phyloP scores from a whole-genome alignment of 2,113 vertebrate species.

The Salminus brasiliensis region DNA sequence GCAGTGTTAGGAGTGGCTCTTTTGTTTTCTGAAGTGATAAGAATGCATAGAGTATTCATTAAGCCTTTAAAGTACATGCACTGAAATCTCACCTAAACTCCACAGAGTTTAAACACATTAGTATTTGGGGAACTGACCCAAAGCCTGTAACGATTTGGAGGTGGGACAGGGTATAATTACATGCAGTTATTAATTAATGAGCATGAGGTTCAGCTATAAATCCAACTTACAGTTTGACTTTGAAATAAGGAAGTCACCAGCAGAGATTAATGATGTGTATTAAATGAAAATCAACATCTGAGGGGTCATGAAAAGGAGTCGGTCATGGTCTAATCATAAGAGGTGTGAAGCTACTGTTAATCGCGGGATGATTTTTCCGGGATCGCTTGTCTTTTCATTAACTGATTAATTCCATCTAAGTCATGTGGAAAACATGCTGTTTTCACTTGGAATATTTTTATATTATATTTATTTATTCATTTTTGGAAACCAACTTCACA shows the following conservation, averaged over 20 bases:
- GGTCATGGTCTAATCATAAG: slow-evolving; percentile 53
- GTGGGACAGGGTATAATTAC: not conserved
- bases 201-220: slow-evolving; percentile 12
- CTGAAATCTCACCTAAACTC: not conserved
- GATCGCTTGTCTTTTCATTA: slow-evolving; percentile 3
- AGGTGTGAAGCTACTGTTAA: not conserved
- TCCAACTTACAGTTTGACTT: slow-evolving; percentile 9
- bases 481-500: not conserved
- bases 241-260: slow-evolving; percentile 16
- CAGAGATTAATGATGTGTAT: slow-evolving; percentile 51
- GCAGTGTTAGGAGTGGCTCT: not conserved
- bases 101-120: slow-evolving; percentile 11
- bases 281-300: slow-evolving; percentile 37
- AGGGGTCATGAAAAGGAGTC: slow-evolving; percentile 44
- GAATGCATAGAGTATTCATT: not conserved
- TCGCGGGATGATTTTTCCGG: not conserved
- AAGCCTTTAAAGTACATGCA: not conserved
- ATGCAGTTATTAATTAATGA: slow-evolving; percentile 18
- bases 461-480: not conserved
- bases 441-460: too few relatives aligned
- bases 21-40: slow-evolving; percentile 13
- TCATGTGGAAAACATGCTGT: not conserved
- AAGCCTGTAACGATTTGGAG: not conserved
- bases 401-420: not conserved
- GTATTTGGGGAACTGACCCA: not conserved